These are phyloP conservation scores for Malacoraja senta DNA, from an alignment of 2,797 vertebrate species.

Conservation along the genomic window DNA sequence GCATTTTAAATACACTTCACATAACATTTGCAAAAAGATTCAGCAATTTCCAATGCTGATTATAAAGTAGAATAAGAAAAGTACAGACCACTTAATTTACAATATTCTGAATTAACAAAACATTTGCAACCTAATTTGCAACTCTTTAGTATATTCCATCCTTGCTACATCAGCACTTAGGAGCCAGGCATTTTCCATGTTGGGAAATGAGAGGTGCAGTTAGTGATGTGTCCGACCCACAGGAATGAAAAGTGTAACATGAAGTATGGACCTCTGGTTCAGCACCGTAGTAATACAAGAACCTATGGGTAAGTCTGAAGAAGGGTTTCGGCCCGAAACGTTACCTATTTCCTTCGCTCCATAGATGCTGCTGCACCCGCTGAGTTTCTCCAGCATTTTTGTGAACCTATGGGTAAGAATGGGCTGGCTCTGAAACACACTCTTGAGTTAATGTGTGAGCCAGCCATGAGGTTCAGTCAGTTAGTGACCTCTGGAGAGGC, in stretches of 20 bases:
- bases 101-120: slow-evolving; percentile 18
- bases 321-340: too few species aligned
- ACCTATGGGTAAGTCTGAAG: background rate
- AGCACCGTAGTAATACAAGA: background rate
- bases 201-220: background rate
- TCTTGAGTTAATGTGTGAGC: background rate
- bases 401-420: background rate
- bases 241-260: background rate
- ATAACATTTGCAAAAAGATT: background rate
- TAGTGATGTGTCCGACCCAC: background rate
- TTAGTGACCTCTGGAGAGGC: background rate
- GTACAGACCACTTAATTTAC: slow-evolving; percentile 26
- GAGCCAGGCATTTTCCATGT: background rate
- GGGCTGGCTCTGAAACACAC: background rate
- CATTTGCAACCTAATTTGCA: background rate
- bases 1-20: slow-evolving; percentile 3
- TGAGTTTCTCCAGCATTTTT: too few species aligned
- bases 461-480: background rate
- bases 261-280: background rate
- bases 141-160: background rate
- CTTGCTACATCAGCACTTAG: background rate
- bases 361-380: too few species aligned
- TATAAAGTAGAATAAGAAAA: slow-evolving; percentile 20
- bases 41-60: background rate
- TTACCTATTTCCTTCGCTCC: too few species aligned